Conservation (phyloP, 2,888 invertebrate genomes). For the Allolobophora icterica region DNA sequence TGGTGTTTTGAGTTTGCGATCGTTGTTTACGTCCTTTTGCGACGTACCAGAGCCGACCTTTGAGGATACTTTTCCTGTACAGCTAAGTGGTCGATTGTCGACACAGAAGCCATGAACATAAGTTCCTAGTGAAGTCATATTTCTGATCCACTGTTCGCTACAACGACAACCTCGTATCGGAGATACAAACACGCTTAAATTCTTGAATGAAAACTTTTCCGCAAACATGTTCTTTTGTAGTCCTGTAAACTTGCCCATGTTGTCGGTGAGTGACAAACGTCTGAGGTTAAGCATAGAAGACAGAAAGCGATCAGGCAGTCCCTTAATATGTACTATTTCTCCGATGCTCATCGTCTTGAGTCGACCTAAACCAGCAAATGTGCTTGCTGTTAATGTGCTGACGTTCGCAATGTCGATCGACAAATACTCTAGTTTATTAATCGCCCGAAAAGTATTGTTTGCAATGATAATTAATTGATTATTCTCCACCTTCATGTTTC, state of each 20-base stretch:
- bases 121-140: constrained; percentile 37
- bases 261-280: constrained; percentile 40
- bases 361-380: constrained; percentile 39
- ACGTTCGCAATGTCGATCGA: constrained; percentile 43
- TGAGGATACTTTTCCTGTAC: background rate
- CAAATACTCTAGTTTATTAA: constrained; percentile 40
- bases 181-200: constrained; percentile 41
- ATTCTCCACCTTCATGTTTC: constrained; percentile 42
- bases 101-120: constrained; percentile 44
- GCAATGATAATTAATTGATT: constrained; percentile 40
- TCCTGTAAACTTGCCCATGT: constrained; percentile 37
- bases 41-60: background rate
- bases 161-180: constrained; percentile 42
- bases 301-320: constrained; percentile 36
- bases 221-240: constrained; percentile 33
- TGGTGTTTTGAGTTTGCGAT: background rate
- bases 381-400: constrained; percentile 30
- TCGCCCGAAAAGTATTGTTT: constrained; percentile 35
- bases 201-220: constrained; percentile 25
- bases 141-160: constrained; percentile 39
- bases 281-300: constrained; percentile 30
- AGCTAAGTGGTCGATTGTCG: constrained; percentile 34
- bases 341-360: constrained; percentile 44
- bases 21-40: background rate
- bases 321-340: constrained; percentile 35